Percentiles rank a stretch among this genome's conserved stretches.
These are phyloP conservation scores for Sinella curviseta DNA, from an alignment of 1,140 invertebrate species.

Conservation along the genomic window DNA sequence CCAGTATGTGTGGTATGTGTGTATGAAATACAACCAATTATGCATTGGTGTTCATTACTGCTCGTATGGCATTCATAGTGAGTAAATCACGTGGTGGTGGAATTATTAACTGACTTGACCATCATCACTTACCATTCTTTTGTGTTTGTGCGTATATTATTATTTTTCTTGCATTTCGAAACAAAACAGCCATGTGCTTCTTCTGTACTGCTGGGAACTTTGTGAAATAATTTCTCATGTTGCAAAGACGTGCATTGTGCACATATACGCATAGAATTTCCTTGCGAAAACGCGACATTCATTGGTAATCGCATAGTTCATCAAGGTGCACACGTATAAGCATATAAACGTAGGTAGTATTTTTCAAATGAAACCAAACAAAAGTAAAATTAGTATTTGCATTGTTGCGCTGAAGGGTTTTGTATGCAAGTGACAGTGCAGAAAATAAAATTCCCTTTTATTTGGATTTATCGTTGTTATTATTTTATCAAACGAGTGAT, in stretches of 20 bases:
- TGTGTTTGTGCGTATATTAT: not conserved
- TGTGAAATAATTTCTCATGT: conserved; percentile 12
- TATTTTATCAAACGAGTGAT: no score
- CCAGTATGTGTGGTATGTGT: not conserved
- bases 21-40: no score
- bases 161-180: not conserved
- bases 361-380: no score
- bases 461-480: no score
- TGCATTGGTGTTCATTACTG: no score
- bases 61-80: no score
- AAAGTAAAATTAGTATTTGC: no score
- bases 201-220: not conserved
- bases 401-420: not conserved
- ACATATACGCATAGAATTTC: not conserved
- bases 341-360: no score
- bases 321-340: not conserved
- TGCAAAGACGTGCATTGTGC: no score
- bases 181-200: no score
- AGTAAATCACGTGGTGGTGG: conserved; percentile 7
- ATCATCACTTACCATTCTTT: not conserved
- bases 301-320: not conserved
- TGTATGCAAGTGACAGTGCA: not conserved
- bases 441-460: conserved; percentile 14
- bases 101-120: not conserved
- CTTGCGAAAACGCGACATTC: not conserved